Evolutionary conservation across 2,113 vertebrate species (phyloP).

Genomic region (Mesitornis unicolor): DNA sequence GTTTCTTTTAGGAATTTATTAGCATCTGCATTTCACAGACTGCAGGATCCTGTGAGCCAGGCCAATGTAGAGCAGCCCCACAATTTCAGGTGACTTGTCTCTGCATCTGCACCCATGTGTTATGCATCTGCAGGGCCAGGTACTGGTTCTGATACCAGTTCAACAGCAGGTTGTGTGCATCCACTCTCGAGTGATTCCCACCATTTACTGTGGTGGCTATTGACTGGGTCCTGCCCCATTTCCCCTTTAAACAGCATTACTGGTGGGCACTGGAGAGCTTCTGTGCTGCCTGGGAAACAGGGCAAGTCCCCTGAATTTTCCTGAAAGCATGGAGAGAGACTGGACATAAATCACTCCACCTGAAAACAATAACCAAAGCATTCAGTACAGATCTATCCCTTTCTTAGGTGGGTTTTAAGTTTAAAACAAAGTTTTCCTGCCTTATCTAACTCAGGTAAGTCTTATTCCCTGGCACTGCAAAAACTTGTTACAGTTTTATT

Average conservation of each 20-base stretch:
- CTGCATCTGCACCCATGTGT: fast-evolving
- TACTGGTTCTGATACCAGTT: not conserved
- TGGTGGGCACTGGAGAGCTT: not conserved
- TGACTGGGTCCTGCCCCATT: not conserved
- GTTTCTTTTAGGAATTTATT: not conserved
- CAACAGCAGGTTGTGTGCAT: not conserved
- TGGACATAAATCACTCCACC: not conserved
- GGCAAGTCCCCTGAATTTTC: fast-evolving
- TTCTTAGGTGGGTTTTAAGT: not conserved
- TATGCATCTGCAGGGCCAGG: fast-evolving
- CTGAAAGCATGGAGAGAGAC: not conserved
- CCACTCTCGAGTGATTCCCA: not conserved
- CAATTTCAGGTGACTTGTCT: not conserved
- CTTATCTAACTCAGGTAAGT: not conserved
- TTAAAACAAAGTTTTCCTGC: not conserved
- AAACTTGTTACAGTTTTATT: not conserved
- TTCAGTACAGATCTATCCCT: not conserved
- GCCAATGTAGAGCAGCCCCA: not conserved
- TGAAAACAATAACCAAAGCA: not conserved
- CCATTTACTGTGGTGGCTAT: not conserved
- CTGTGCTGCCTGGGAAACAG: not conserved
- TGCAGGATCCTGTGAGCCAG: not conserved
- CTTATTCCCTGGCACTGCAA: not conserved
- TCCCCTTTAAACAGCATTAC: not conserved
- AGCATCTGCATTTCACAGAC: not conserved